Evolutionary conservation across 1,140 invertebrate species (phyloP).

Genomic region (Tetramorium simillimum): DNA sequence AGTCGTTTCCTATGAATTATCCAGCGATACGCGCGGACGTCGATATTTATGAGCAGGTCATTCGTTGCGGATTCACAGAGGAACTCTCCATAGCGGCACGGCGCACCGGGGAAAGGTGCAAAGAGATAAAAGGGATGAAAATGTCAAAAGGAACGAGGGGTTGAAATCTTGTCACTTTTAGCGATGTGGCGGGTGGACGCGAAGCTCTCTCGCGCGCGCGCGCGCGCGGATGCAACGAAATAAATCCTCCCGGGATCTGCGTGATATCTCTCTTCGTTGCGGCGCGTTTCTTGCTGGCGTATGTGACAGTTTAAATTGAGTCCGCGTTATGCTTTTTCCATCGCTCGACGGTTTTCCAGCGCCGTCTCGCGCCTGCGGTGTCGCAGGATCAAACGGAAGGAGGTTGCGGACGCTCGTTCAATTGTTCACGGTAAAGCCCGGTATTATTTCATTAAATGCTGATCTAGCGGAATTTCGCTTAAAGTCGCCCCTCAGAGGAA

Average conservation of each 20-base stretch:
- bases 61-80: conserved; percentile 54
- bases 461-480: conserved; percentile 2
- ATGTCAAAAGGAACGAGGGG: conserved; percentile 51
- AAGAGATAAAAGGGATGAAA: conserved; percentile 64
- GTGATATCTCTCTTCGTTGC: conserved; percentile 50
- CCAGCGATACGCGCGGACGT: conserved; percentile 20
- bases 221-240: conserved; percentile 22
- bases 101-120: conserved; percentile 1
- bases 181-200: conserved; percentile 23
- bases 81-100: conserved; percentile 17
- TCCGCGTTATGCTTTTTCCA: conserved; percentile 51
- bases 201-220: too few relatives aligned
- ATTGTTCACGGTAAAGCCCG: conserved; percentile 2
- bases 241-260: conserved; percentile 52
- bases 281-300: conserved; percentile 56
- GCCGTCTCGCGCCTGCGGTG: neutral
- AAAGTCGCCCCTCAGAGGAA: neutral
- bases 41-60: conserved; percentile 54
- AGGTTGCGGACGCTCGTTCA: neutral
- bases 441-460: conserved; percentile 40
- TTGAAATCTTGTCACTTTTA: conserved; percentile 58
- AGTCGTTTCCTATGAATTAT: conserved; percentile 26
- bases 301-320: conserved; percentile 69
- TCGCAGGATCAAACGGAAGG: conserved; percentile 7
- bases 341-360: conserved; percentile 26